phyloP scores from a whole-genome alignment of 2,113 vertebrate genomes.

The Zosterops japonicus region DNA sequence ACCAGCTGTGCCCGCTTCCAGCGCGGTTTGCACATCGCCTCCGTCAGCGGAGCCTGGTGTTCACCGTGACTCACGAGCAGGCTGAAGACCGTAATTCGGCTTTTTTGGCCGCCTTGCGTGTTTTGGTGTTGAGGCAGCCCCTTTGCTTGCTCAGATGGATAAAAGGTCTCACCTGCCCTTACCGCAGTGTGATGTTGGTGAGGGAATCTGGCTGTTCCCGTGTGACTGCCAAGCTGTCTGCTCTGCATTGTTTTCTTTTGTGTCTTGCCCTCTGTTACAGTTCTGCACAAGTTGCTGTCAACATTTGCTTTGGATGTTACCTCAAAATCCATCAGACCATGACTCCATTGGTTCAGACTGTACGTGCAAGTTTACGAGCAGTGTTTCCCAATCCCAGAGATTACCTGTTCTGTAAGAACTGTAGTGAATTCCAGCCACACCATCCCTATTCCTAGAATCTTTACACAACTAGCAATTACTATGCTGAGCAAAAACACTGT shows the following conservation, averaged over 20 bases:
- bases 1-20: neutral
- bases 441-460: neutral
- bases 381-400: neutral
- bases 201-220: neutral
- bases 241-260: neutral
- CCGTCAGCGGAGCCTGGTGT: fast-evolving
- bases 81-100: neutral
- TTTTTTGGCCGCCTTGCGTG: neutral
- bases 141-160: neutral
- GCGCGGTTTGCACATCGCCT: neutral
- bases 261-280: neutral
- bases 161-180: neutral
- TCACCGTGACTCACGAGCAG: neutral
- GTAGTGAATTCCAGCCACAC: neutral
- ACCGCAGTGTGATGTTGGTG: fast-evolving
- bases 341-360: neutral
- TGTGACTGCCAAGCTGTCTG: neutral
- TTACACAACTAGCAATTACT: neutral
- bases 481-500: neutral
- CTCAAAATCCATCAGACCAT: neutral
- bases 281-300: neutral
- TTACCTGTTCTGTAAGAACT: neutral
- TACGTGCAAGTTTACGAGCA: neutral
- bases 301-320: neutral
- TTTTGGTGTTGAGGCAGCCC: neutral